A percentile compares a stretch with the other conserved stretches of the same genome.
These are phyloP conservation scores for Galeopsomyia nigrocyanea DNA, from an alignment of 2,888 invertebrate genomes.

Conservation along the genomic window DNA sequence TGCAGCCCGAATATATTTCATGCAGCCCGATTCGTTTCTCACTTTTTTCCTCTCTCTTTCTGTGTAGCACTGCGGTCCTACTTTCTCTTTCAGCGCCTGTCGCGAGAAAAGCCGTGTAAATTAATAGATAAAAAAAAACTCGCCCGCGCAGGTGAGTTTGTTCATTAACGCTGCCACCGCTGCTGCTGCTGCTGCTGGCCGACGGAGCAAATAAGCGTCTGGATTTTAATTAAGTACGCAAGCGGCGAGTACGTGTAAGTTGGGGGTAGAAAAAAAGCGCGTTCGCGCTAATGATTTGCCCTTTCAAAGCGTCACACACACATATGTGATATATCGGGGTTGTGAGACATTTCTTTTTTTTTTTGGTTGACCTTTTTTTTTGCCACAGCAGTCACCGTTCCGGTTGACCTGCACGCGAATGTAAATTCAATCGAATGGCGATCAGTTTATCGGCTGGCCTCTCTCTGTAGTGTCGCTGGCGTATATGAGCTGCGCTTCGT, in stretches of 20 bases:
- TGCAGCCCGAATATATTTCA: slow-evolving; percentile 5
- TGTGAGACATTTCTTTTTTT: not conserved
- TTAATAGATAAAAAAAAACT: slow-evolving; percentile 11
- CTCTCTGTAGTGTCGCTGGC: not conserved
- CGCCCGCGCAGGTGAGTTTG: not conserved
- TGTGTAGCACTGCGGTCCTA: not conserved
- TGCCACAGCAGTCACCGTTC: slow-evolving; percentile 1
- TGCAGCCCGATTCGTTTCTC: slow-evolving; percentile 4
- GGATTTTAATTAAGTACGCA: slow-evolving; percentile 35
- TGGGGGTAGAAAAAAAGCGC: not conserved
- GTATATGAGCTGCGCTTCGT: slow-evolving; percentile 6
- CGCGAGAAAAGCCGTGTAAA: slow-evolving; percentile 21
- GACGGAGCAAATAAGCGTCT: slow-evolving; percentile 18
- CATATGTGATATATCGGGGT: not conserved
- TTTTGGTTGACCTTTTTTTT: not conserved
- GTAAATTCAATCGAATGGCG: slow-evolving; percentile 36
- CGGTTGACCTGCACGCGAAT: slow-evolving; percentile 10
- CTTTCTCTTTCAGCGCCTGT: not conserved
- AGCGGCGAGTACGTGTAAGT: not conserved
- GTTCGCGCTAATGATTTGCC: slow-evolving; percentile 19
- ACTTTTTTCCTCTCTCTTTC: slow-evolving; percentile 6
- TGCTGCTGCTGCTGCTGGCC: not conserved
- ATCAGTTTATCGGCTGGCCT: slow-evolving; percentile 29
- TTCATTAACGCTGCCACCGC: slow-evolving; percentile 8
- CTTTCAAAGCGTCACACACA: slow-evolving; percentile 1